phyloP scores from a whole-genome alignment of 2,888 invertebrate species.

The Acheta domesticus region DNA sequence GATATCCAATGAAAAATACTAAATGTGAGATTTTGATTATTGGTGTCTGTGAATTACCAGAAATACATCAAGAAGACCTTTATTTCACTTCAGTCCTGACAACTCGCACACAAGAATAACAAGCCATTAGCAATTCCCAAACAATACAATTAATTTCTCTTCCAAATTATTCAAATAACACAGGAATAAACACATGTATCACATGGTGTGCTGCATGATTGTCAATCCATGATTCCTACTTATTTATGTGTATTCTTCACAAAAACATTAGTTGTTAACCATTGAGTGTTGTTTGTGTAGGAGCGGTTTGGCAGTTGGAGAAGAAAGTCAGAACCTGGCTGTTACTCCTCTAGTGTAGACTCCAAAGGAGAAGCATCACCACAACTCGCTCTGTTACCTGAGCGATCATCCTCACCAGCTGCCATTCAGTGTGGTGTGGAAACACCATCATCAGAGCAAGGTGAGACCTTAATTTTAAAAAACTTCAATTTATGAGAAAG shows the following conservation, averaged over 20 bases:
- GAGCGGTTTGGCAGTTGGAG: constrained; percentile 63
- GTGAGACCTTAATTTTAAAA: neutral
- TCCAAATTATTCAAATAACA: no score
- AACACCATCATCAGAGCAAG: neutral
- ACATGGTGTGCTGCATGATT: no score
- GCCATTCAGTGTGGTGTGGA: neutral
- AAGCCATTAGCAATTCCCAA: no score
- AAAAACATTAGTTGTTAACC: neutral
- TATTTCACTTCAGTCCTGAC: no score
- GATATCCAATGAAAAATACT: no score
- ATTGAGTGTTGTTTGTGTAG: constrained; percentile 36
- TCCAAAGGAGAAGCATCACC: neutral
- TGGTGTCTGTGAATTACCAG: no score
- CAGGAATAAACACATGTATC: no score
- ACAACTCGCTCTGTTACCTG: constrained; percentile 24
- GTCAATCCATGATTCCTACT: neutral
- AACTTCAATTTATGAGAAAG: no score
- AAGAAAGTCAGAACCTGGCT: constrained; percentile 69
- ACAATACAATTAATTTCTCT: no score
- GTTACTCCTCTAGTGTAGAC: constrained; percentile 39
- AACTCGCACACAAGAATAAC: no score
- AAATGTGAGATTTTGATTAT: no score
- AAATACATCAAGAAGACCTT: no score
- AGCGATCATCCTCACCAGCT: neutral
- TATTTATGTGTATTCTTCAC: neutral